These are phyloP conservation scores for Uria lomvia DNA, from an alignment of 2,113 vertebrate genomes.

Conservation along the genomic window DNA sequence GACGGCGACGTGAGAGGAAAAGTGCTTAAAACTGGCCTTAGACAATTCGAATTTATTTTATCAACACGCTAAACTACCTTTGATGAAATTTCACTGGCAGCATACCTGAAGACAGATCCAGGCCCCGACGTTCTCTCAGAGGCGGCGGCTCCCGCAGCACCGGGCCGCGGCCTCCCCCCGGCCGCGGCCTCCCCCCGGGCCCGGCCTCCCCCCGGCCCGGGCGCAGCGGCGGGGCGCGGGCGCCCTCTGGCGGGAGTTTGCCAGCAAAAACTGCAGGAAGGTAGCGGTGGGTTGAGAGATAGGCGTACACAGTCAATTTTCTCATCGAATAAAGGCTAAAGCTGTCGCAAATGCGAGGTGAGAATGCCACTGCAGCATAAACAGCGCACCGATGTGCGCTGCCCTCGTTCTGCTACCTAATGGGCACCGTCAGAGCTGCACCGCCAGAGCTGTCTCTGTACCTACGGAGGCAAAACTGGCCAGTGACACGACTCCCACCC, in stretches of 20 bases:
- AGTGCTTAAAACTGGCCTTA: background rate
- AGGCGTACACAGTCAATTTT: accelerated
- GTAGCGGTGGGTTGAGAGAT: background rate
- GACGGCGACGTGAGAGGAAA: background rate
- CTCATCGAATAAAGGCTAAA: too few species aligned
- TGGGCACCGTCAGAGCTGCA: accelerated
- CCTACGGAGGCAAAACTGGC: accelerated
- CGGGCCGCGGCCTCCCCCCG: too few species aligned
- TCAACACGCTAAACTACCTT: background rate
- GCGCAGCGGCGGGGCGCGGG: background rate
- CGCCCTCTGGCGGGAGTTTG: background rate
- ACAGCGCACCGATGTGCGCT: accelerated
- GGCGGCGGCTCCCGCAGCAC: background rate
- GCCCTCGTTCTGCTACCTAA: accelerated
- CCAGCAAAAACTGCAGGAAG: background rate
- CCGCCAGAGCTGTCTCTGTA: accelerated
- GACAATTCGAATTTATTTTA: too few species aligned
- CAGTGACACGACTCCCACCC: accelerated
- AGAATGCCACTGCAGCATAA: background rate
- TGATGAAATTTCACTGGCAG: accelerated
- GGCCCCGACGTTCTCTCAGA: accelerated
- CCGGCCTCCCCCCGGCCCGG: too few species aligned
- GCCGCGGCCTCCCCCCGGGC: background rate
- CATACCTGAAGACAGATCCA: accelerated
- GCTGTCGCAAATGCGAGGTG: background rate